Conservation (phyloP, 2,888 invertebrate species). For the Poecilus cupreus region DNA sequence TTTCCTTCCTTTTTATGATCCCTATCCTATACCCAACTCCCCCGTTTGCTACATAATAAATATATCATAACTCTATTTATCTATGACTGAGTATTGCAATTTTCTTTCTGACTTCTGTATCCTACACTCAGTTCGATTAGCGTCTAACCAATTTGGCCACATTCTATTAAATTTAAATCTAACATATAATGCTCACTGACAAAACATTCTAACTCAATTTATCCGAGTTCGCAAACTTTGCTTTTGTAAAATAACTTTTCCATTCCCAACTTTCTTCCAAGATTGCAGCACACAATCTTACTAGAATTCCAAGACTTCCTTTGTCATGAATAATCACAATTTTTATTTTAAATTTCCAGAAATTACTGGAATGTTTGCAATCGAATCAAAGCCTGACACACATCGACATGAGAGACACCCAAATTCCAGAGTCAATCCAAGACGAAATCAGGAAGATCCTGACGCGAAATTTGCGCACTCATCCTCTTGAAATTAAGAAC, state of each 20-base stretch:
- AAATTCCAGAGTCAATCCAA: slow-evolving; percentile 73
- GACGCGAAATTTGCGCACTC: slow-evolving; percentile 69
- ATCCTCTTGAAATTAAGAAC: background rate
- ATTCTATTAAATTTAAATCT: slow-evolving; percentile 53
- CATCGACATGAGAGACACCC: slow-evolving; percentile 69
- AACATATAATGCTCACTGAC: background rate
- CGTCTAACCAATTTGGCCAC: background rate
- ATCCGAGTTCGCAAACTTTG: background rate
- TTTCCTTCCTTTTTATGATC: too few relatives aligned
- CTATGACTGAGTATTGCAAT: too few relatives aligned
- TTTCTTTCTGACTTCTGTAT: too few relatives aligned
- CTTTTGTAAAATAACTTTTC: background rate
- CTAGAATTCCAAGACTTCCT: too few relatives aligned
- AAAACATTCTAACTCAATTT: background rate
- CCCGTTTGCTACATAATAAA: too few relatives aligned
- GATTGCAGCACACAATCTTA: background rate
- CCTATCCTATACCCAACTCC: too few relatives aligned
- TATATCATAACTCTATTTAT: too few relatives aligned
- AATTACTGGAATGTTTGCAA: slow-evolving; percentile 66
- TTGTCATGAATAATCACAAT: background rate
- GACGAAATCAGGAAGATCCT: slow-evolving; percentile 73
- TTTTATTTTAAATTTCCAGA: background rate
- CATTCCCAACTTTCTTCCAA: background rate
- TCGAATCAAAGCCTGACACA: slow-evolving; percentile 68
- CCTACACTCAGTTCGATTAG: background rate